phyloP scores from a whole-genome alignment of 2,888 invertebrate species.

The Cotesia congregata region DNA sequence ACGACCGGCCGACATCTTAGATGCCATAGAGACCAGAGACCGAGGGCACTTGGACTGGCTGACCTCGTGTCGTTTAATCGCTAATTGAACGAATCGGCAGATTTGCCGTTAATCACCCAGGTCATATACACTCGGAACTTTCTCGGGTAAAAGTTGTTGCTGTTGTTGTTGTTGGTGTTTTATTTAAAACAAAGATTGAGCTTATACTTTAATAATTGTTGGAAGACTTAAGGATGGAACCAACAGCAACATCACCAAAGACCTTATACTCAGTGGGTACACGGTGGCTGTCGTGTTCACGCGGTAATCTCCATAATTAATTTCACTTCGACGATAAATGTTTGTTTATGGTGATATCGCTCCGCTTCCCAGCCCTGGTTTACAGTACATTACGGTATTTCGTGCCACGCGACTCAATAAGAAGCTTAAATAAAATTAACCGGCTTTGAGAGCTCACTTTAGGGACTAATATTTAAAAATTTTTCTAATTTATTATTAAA shows the following conservation, averaged over 20 bases:
- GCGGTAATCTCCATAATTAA: slow-evolving; percentile 47
- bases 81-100: slow-evolving; percentile 55
- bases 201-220: too few species aligned
- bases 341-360: slow-evolving; percentile 45
- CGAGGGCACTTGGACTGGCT: slow-evolving; percentile 19
- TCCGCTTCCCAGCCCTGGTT: slow-evolving; percentile 32
- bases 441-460: neutral
- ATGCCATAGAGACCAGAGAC: slow-evolving; percentile 37
- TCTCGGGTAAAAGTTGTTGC: neutral
- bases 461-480: too few species aligned
- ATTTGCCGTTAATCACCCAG: slow-evolving; percentile 45
- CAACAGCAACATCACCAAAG: slow-evolving; percentile 23
- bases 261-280: slow-evolving; percentile 23
- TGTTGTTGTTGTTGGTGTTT: too few species aligned
- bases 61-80: slow-evolving; percentile 54
- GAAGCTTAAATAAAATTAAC: slow-evolving; percentile 4
- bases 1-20: slow-evolving; percentile 44
- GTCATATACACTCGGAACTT: neutral
- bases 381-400: slow-evolving; percentile 7
- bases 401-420: slow-evolving; percentile 32
- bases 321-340: slow-evolving; percentile 52
- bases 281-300: slow-evolving; percentile 42
- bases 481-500: too few species aligned
- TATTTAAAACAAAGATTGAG: too few species aligned
- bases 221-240: neutral